Evolutionary conservation across 2,797 vertebrate genomes (phyloP).

Genomic region (Peromyscus attwateri): DNA sequence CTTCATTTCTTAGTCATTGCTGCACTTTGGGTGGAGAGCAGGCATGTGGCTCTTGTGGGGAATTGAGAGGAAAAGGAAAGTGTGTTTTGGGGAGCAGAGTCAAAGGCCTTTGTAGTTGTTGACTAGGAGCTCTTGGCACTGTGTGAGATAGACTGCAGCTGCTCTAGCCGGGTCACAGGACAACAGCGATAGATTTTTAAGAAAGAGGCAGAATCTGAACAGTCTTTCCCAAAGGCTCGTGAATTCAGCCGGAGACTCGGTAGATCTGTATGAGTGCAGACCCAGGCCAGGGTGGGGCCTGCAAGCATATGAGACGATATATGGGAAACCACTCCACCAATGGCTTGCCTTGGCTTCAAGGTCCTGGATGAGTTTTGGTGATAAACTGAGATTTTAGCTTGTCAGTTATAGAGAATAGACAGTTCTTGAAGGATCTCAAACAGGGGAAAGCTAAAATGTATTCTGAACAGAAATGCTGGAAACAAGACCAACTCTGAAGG

Average conservation of each 20-base stretch:
- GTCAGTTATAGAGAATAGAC: background rate
- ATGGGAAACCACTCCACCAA: background rate
- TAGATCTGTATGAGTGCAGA: background rate
- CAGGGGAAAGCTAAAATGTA: background rate
- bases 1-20: background rate
- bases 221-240: background rate
- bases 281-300: background rate
- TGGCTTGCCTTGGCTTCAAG: background rate
- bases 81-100: background rate
- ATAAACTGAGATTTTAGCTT: background rate
- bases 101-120: background rate
- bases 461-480: background rate
- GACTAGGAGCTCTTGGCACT: background rate
- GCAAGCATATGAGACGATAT: fast-evolving
- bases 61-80: background rate
- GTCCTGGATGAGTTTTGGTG: background rate
- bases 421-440: background rate
- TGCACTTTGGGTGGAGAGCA: background rate
- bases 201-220: background rate
- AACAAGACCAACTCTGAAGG: background rate
- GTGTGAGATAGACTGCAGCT: background rate
- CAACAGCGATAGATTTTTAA: background rate
- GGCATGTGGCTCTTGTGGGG: background rate
- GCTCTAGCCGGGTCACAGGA: background rate
- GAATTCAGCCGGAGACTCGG: background rate